These are phyloP conservation scores for Leucopsar rothschildi DNA, from an alignment of 2,113 vertebrate species.

Conservation along the genomic window DNA sequence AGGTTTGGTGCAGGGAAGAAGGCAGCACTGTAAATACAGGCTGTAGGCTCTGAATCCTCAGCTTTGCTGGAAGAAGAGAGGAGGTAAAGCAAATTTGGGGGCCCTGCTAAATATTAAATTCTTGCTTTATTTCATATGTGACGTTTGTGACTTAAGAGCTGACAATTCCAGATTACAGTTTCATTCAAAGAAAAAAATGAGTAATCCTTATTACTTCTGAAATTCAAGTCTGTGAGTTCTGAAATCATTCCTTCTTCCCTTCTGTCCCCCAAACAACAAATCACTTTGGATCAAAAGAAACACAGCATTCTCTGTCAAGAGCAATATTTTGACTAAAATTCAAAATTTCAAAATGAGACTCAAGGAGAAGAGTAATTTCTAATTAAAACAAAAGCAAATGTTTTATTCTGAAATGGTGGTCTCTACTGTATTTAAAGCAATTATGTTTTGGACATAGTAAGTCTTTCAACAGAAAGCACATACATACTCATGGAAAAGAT, in stretches of 20 bases:
- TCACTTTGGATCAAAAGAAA: background rate
- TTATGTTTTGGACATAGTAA: background rate
- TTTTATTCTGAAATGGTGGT: background rate
- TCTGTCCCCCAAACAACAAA: background rate
- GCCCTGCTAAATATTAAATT: background rate
- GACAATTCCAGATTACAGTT: background rate
- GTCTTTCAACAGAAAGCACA: background rate
- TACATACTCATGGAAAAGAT: background rate
- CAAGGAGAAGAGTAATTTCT: background rate
- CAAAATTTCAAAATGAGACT: background rate
- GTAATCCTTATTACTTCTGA: background rate
- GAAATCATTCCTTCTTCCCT: background rate
- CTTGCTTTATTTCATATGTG: background rate
- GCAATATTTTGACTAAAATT: background rate
- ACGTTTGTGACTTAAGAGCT: background rate
- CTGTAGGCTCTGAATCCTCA: background rate
- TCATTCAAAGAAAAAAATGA: background rate
- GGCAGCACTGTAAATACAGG: background rate
- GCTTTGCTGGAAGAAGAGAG: background rate
- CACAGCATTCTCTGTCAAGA: background rate
- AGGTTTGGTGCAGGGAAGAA: background rate
- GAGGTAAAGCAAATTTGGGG: background rate
- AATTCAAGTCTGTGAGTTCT: background rate
- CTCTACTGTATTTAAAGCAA: background rate
- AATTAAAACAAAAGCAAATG: background rate